Evolutionary conservation across 2,797 vertebrate genomes (phyloP).

Genomic region (Nannoperca obscura): DNA sequence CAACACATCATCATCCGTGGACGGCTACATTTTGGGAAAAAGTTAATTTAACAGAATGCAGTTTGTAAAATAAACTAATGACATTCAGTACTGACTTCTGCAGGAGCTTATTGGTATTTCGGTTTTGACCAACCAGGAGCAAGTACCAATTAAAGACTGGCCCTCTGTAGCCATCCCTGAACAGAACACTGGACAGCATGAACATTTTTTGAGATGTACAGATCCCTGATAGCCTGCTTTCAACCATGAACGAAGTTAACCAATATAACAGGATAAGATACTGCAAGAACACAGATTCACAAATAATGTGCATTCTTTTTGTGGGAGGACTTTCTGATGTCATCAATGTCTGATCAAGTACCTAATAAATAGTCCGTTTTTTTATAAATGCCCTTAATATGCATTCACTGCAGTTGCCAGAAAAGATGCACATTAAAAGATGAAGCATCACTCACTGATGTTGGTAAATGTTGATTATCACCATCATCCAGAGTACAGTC

Average conservation of each 20-base stretch:
- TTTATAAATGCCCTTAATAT: background rate
- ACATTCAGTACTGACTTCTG: too few species aligned
- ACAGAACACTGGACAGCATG: background rate
- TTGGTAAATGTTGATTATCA: background rate
- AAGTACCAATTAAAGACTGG: too few species aligned
- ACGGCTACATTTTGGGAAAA: background rate
- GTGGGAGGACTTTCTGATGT: background rate
- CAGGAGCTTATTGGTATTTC: too few species aligned
- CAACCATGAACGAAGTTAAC: background rate
- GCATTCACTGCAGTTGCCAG: background rate
- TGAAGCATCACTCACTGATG: background rate
- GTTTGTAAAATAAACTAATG: background rate
- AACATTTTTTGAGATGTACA: background rate
- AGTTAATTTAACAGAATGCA: background rate
- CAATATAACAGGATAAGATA: background rate
- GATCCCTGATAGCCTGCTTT: background rate
- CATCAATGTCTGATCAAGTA: background rate
- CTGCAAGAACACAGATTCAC: background rate
- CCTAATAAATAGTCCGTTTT: background rate
- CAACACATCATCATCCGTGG: background rate
- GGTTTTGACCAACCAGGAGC: too few species aligned
- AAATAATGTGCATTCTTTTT: background rate
- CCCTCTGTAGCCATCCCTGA: background rate
- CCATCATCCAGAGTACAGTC: background rate
- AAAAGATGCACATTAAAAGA: constrained; percentile 4